Evolutionary conservation across 2,113 vertebrate species (phyloP).

Genomic region (Atherinomorus stipes): DNA sequence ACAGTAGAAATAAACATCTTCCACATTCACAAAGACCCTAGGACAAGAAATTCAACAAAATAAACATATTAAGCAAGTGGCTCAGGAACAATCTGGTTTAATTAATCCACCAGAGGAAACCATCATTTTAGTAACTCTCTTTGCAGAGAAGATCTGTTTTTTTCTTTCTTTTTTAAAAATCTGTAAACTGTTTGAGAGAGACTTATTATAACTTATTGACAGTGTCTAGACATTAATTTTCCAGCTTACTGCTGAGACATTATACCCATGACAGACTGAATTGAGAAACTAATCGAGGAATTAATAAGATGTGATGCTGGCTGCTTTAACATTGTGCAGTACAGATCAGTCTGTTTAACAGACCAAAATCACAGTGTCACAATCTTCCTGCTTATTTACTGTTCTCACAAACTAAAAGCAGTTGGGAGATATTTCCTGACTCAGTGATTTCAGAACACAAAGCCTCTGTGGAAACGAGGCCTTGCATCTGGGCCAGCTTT

Average conservation of each 20-base stretch:
- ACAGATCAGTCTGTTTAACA: slow-evolving; percentile 50
- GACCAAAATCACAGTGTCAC: slow-evolving; percentile 38
- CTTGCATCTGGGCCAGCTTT: slow-evolving; percentile 47
- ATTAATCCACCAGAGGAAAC: slow-evolving; percentile 6
- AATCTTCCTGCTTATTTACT: slow-evolving; percentile 41
- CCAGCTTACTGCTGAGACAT: slow-evolving; percentile 53
- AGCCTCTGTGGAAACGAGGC: slow-evolving; percentile 38
- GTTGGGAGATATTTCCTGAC: slow-evolving; percentile 45
- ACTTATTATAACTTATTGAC: slow-evolving; percentile 35
- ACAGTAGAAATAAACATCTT: no score
- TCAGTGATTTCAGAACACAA: slow-evolving; percentile 44
- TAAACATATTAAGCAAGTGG: neutral
- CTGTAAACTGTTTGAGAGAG: slow-evolving; percentile 20
- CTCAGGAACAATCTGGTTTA: neutral
- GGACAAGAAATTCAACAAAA: no score
- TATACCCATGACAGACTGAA: slow-evolving; percentile 51
- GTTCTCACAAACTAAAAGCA: slow-evolving; percentile 35
- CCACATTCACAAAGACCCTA: no score
- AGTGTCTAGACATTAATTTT: slow-evolving; percentile 66
- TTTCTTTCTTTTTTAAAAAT: slow-evolving; percentile 21
- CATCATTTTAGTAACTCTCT: slow-evolving; percentile 16
- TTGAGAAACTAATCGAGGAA: slow-evolving; percentile 54
- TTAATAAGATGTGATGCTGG: slow-evolving; percentile 56
- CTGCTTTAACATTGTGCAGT: slow-evolving; percentile 38
- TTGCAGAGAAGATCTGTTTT: neutral